Evolutionary conservation across 2,888 invertebrate genomes (phyloP), one percentile per base, ranked within the genome.

Genomic region (Drosophila testacea): DNA sequence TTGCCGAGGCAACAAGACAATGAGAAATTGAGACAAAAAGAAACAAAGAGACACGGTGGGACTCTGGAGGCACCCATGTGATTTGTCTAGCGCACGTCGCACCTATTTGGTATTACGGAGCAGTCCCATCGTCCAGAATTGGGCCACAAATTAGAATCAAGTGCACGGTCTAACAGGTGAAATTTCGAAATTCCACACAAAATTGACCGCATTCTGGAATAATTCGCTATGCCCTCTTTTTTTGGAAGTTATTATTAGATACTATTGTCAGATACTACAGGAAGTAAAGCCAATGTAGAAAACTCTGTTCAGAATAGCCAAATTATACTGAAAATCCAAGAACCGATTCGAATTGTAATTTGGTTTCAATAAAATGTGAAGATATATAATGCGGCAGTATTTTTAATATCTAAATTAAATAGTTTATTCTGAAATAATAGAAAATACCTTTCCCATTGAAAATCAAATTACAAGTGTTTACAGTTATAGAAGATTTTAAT

Each of bases 51-150:
- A 28, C 36, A 27, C 44, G 30, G 11, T 22, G 39, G 9, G 46
- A 32, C 30, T n/a, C 32, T 9, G 46, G n/a, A 62, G 62, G 55
- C 62, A 63, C 62, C 62, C 48, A 56, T 50, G 30, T 22, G 30
- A 39, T 57, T 62, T 73, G 50, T 46, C 62, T 54, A 42, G 50
- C 30, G 9, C 79, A 83, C 74, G 81, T 72, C 70, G 60, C 56
- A 65, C 52, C 82, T 81, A 79, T 83, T 87, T 86, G 78, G 79
- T 88, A 88, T 86, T 83, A 79, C 77, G 65, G 75, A 73, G 77
- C 79, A 77, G 75, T 69, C 47, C 51, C 59, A 42, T 27, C 28
- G 30, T 32, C 54, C 65, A 79, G 76, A 88, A 88, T 81, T 85
- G 73, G 83, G 72, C 81, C 73, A 71, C 63, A 74, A 75, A 85